Evolutionary conservation across 2,113 vertebrate genomes (phyloP).

Genomic region (Numenius arquata): DNA sequence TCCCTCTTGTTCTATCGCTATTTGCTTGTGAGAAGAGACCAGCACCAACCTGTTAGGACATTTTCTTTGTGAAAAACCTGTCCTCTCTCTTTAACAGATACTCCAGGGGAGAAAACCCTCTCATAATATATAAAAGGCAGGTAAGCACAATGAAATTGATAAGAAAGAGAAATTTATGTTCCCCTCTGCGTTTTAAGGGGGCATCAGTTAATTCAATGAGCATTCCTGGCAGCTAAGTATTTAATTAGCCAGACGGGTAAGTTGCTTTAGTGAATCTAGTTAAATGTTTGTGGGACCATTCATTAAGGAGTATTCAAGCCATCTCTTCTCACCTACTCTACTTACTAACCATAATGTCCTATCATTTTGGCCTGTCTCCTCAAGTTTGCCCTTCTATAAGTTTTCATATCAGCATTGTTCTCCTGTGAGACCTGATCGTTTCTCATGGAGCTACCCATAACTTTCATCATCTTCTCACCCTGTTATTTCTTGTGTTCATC

Average conservation of each 20-base stretch:
- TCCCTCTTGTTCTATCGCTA: too few relatives aligned
- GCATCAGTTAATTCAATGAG: background rate
- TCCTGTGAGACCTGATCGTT: background rate
- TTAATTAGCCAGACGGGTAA: background rate
- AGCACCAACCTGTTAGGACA: too few relatives aligned
- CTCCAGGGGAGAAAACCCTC: background rate
- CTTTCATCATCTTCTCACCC: background rate
- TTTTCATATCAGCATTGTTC: background rate
- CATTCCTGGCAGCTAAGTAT: background rate
- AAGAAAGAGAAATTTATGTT: background rate
- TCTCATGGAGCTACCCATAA: background rate
- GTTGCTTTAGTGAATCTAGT: background rate
- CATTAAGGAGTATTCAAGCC: background rate
- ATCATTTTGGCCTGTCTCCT: background rate
- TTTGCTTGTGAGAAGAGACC: too few relatives aligned
- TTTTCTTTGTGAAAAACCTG: background rate
- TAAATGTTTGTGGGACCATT: background rate
- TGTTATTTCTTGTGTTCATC: background rate
- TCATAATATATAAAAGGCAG: background rate
- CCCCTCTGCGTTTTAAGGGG: background rate
- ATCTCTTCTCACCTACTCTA: background rate
- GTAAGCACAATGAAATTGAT: background rate
- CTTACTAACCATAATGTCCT: background rate
- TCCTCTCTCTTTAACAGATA: background rate
- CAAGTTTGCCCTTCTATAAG: background rate